Percentiles rank a stretch among this genome's conserved stretches.
phyloP scores from a whole-genome alignment of 2,113 vertebrate genomes.

The Megaleporinus macrocephalus region DNA sequence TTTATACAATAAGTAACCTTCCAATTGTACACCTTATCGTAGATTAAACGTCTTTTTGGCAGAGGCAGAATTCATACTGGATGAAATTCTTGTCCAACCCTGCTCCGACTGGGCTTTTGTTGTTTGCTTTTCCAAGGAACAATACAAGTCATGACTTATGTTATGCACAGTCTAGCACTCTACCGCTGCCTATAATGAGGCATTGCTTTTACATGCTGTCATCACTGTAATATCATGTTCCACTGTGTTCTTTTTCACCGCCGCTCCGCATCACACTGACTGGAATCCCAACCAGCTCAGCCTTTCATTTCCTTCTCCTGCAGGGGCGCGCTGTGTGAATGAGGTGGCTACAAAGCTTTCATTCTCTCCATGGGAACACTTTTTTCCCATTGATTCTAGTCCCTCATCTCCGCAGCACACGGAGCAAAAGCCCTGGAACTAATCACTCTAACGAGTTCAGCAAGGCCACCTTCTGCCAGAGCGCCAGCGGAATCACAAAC shows the following conservation, averaged over 20 bases:
- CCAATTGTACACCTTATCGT: no score
- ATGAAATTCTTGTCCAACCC: background rate
- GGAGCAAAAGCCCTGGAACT: constrained; percentile 75
- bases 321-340: constrained; percentile 59
- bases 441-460: constrained; percentile 78
- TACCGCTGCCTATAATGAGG: background rate
- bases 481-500: constrained; percentile 53
- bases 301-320: constrained; percentile 65
- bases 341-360: constrained; percentile 69
- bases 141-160: background rate
- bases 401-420: constrained; percentile 66
- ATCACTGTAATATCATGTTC: constrained; percentile 40
- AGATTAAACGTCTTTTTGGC: no score
- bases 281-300: constrained; percentile 74
- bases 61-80: background rate
- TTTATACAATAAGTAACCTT: no score
- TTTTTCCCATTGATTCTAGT: constrained; percentile 62
- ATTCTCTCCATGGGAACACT: constrained; percentile 72
- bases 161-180: no score
- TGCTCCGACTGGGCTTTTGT: background rate
- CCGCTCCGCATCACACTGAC: constrained; percentile 62
- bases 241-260: background rate
- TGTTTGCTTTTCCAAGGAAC: background rate
- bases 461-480: constrained; percentile 56
- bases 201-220: constrained; percentile 17